Base-by-base conservation (phyloP, 2,888 invertebrate genomes). In the Eutolmus rufibarbis region DNA sequence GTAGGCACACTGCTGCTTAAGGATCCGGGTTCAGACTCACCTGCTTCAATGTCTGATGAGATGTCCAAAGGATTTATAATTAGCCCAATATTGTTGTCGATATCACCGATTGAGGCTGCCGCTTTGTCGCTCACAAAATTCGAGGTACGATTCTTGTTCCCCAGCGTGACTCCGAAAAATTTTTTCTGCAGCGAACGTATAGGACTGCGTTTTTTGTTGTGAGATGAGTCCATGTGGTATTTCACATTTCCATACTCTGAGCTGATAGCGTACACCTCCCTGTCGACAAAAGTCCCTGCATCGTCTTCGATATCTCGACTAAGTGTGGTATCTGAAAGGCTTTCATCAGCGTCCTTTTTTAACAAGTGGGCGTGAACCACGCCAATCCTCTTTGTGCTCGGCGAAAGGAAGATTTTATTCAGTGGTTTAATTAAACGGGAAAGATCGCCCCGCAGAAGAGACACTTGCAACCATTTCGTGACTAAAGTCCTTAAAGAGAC, bases 201-300 rank as follows among this genome's bases (percentile, higher is more conserved):
- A 0, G 93, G 93, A 88, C 92, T 92, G 23, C 92, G 91, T 88
- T 92, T 93, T 87, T 92, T 92, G 87, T 90, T 90, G 31, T 89
- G 51, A 9, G 90, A 90, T 1, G 90, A 89, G 84, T 92, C 91
- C 87, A 92, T 91, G 89, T 92, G 92, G 86, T 93, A 92, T 87
- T 92, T 95, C 5, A 97, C 95, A 89, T 96, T 96, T 1, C 97
- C 97, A 89, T 96, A 96, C 40, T 96, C 96, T 76, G 95, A 96
- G 90, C 97, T 97, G 74, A 97, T 96, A 0, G 97, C 97, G 90
- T 96, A 97, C 16, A 97, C 96, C 90, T 95, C 96, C 31, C 94
- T 93, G 77, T 90, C 90, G 5, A 89, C 81, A 1, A 89, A 76
- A 9, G 77, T 85, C 43, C 89, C 89, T 19, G 82, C 79, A 28